phyloP scores from a whole-genome alignment of 2,113 vertebrate species.

The Ovis aries region DNA sequence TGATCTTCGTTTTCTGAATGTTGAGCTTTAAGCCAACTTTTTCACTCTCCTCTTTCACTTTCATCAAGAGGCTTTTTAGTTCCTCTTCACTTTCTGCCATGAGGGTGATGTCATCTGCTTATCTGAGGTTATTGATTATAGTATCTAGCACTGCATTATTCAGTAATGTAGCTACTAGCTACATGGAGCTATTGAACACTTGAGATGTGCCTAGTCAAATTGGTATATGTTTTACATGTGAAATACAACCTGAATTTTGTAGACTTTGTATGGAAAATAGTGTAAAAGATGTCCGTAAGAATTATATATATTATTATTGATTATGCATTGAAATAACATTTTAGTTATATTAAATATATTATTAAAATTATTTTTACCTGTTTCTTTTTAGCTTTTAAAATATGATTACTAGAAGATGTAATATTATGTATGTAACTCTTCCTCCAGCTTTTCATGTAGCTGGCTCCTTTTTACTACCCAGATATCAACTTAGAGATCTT shows the following conservation, averaged over 20 bases:
- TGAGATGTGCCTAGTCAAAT: not conserved
- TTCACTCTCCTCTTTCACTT: no score
- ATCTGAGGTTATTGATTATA: no score
- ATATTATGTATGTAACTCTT: not conserved
- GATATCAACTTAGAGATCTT: not conserved
- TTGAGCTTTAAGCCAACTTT: no score
- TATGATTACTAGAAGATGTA: not conserved
- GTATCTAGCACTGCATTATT: not conserved
- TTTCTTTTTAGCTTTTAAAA: slow-evolving; percentile 9
- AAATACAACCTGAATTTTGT: not conserved
- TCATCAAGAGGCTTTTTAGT: no score
- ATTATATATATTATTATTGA: not conserved
- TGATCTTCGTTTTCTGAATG: no score
- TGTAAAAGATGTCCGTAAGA: not conserved
- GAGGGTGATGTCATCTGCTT: no score
- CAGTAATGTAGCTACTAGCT: not conserved
- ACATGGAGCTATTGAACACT: not conserved
- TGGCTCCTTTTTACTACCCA: not conserved
- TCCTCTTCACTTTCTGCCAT: no score
- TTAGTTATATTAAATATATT: not conserved
- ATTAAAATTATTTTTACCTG: not conserved
- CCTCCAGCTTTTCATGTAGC: not conserved
- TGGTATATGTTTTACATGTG: not conserved
- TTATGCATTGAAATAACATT: not conserved
- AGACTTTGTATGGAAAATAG: not conserved